These are phyloP conservation scores for Motacilla tschutschensis DNA, from an alignment of 2,113 vertebrate genomes.

Conservation along the genomic window DNA sequence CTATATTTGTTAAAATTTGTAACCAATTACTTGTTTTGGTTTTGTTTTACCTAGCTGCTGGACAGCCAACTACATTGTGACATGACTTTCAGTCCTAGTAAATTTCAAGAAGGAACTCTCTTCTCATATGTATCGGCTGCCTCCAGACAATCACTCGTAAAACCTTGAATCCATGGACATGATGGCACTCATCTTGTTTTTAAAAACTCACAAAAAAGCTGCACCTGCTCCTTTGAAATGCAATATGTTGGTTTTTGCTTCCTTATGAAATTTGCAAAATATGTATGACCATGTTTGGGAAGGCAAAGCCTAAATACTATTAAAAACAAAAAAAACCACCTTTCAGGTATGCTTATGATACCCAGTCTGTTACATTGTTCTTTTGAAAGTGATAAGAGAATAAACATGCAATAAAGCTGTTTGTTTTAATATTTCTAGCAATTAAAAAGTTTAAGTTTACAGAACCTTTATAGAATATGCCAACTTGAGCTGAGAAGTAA, in stretches of 20 bases:
- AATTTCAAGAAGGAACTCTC: constrained; percentile 50
- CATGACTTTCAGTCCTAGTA: constrained; percentile 16
- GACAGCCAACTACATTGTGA: constrained; percentile 97
- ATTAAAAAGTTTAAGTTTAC: constrained; percentile 72
- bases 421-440: constrained; percentile 69
- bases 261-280: constrained; percentile 48
- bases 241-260: constrained; percentile 44
- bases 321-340: not conserved
- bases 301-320: constrained; percentile 23
- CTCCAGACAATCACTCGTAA: constrained; percentile 68
- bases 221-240: constrained; percentile 58
- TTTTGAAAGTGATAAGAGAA: constrained; percentile 61
- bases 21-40: not conserved
- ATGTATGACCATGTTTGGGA: constrained; percentile 25
- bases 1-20: not conserved
- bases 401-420: constrained; percentile 62
- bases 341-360: constrained; percentile 48
- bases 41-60: constrained; percentile 80
- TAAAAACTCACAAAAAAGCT: constrained; percentile 54
- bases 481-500: constrained; percentile 57
- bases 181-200: constrained; percentile 55
- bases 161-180: constrained; percentile 54
- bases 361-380: constrained; percentile 45
- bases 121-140: constrained; percentile 29
- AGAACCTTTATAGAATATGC: constrained; percentile 70